These are phyloP conservation scores for Alloscopus bannaensis DNA, from an alignment of 2,888 invertebrate genomes.

Conservation along the genomic window DNA sequence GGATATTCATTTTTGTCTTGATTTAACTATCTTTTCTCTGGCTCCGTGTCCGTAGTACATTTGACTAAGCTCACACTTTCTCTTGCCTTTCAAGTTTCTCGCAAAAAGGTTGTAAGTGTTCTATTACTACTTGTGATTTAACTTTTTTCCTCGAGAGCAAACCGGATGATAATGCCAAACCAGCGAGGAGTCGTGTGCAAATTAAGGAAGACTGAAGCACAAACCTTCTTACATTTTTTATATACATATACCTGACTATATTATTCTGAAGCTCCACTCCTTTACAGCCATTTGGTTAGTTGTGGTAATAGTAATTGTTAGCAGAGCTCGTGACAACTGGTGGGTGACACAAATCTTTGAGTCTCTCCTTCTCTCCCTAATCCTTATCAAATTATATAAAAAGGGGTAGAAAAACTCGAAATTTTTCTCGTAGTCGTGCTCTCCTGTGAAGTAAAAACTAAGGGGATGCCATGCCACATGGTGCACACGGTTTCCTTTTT, in stretches of 20 bases:
- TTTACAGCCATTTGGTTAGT: slow-evolving; percentile 19
- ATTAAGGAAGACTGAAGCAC: no score
- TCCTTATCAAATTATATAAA: slow-evolving; percentile 38
- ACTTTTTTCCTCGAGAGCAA: slow-evolving; percentile 13
- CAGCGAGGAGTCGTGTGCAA: no score
- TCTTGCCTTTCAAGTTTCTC: slow-evolving; percentile 21
- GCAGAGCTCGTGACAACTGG: slow-evolving; percentile 35
- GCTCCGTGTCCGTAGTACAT: background rate
- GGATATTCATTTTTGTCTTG: slow-evolving; percentile 12
- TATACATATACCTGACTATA: no score
- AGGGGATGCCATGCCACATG: slow-evolving; percentile 15
- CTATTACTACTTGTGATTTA: slow-evolving; percentile 3
- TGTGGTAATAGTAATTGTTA: slow-evolving; percentile 26
- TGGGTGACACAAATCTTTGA: slow-evolving; percentile 32
- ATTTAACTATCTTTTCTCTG: slow-evolving; percentile 16
- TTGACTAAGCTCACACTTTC: background rate
- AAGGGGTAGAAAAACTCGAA: slow-evolving; percentile 13
- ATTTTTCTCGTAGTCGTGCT: slow-evolving; percentile 11
- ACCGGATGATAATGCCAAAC: slow-evolving; percentile 27
- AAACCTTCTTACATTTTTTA: no score
- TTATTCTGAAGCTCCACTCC: slow-evolving; percentile 7
- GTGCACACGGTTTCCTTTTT: slow-evolving; percentile 6
- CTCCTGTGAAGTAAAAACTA: background rate
- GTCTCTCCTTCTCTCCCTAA: slow-evolving; percentile 29
- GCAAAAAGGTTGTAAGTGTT: no score